phyloP scores from a whole-genome alignment of 2,888 invertebrate genomes.

The Eristalis tenax region DNA sequence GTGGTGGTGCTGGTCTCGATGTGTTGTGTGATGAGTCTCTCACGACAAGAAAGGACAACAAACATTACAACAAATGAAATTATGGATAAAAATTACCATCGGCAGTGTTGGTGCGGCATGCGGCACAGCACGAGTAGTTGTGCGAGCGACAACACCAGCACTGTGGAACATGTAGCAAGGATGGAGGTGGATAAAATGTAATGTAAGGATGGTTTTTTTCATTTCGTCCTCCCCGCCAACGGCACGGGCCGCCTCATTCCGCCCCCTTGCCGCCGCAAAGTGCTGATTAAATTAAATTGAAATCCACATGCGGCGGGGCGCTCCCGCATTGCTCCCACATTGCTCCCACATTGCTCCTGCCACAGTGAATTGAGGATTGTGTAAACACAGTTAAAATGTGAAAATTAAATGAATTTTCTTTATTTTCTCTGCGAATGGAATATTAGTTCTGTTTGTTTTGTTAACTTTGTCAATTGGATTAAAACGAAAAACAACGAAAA shows the following conservation, averaged over 20 bases:
- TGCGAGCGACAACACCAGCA: not conserved
- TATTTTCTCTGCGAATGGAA: conserved; percentile 7
- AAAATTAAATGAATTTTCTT: conserved; percentile 49
- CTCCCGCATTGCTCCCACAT: not conserved
- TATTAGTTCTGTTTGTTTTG: conserved; percentile 43
- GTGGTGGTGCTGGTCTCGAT: not conserved
- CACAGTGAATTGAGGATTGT: conserved; percentile 7
- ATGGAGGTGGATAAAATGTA: conserved; percentile 66
- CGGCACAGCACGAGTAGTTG: not conserved
- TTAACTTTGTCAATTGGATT: conserved; percentile 33
- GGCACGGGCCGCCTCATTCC: too few species aligned
- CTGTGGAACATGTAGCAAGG: conserved; percentile 54
- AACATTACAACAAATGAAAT: conserved; percentile 67
- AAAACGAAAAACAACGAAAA: not conserved
- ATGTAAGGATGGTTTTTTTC: conserved; percentile 44
- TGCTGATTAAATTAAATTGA: conserved; percentile 70
- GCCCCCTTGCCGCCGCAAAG: conserved; percentile 38
- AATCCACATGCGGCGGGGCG: conserved; percentile 20
- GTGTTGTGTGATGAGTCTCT: conserved; percentile 7
- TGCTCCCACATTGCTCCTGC: not conserved
- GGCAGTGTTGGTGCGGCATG: conserved; percentile 25
- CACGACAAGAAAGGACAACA: conserved; percentile 53
- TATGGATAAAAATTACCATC: conserved; percentile 70
- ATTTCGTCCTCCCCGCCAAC: not conserved
- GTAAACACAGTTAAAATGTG: conserved; percentile 48